Base-by-base conservation (phyloP, 2,113 vertebrate species). In the Rhinoptilus africanus region DNA sequence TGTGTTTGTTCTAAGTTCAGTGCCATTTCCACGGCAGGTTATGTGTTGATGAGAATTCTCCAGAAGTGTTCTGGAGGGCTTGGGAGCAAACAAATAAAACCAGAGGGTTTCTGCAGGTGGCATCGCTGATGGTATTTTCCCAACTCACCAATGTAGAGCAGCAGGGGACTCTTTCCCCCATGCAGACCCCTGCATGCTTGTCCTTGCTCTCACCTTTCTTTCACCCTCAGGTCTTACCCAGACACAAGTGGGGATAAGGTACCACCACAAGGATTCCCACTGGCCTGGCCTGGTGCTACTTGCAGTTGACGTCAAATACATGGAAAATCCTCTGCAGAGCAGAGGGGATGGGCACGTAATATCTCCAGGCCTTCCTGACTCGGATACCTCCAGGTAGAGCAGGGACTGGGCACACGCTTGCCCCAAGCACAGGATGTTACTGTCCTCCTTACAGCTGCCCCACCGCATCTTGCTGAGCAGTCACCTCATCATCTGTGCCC, bases 251-350 rank as follows among this genome's bases (percentile, higher is more conserved):
- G 3, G 32, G 30, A 53, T 50, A 77, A 73, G 27, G 71, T 37
- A 48, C 7, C 14, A 48, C 28, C 34, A 10, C 34, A 67, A 81
- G 59, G 30, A 43, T 57, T 14, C 17, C 14, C 2, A 3, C 12
- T 72, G 53, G n/a, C 22, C 48, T 67, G 48, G 19, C 17, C 69
- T 53, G 30, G 7, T 27, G 6, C 27, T 76, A 21, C 12, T 60
- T 60, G 26, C 12, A 39, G 21, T 12, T 3, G 6, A n/a, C 3
- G 13, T 17, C 0, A 0, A 56, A 83, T 4, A 30, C 19, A 51
- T 39, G 32, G n/a, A 47, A 86, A 74, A 34, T 39, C 21, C 39
- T 64, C 53, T 69, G 75, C 27, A 80, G 63, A 66, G 37, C 30
- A 47, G 43, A 59, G 12, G 15, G 5, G 4, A 9, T 35, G 23